phyloP scores from a whole-genome alignment of 2,113 vertebrate genomes.

The Serilophus lunatus region DNA sequence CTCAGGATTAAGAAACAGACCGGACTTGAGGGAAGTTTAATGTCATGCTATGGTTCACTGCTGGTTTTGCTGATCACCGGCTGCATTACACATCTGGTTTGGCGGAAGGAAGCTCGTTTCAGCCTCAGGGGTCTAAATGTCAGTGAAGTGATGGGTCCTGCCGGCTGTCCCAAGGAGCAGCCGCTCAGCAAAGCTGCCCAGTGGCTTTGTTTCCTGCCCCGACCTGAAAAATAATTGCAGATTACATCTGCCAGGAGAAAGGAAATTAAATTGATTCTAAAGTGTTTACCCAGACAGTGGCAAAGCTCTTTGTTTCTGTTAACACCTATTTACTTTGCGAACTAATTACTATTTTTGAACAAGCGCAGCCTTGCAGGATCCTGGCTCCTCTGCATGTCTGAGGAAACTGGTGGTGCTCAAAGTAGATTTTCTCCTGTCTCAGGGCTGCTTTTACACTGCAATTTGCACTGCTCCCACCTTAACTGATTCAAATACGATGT shows the following conservation, averaged over 20 bases:
- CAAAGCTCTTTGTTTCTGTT: constrained; percentile 30
- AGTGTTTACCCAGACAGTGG: constrained; percentile 16
- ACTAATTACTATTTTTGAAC: constrained; percentile 28
- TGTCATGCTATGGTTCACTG: neutral
- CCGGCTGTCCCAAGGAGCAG: neutral
- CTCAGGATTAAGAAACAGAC: neutral
- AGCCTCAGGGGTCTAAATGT: neutral
- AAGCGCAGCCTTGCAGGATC: neutral
- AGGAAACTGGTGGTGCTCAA: rapidly evolving
- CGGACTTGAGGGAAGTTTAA: neutral
- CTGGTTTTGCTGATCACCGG: neutral
- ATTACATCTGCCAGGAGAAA: neutral
- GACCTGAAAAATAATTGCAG: neutral
- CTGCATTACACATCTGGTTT: neutral
- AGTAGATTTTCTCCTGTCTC: neutral
- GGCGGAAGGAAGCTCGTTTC: neutral
- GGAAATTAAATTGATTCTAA: neutral
- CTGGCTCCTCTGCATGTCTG: rapidly evolving
- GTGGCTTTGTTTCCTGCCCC: neutral
- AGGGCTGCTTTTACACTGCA: neutral
- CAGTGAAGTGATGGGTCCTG: neutral
- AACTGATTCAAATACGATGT: rapidly evolving
- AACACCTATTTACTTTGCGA: constrained; percentile 32
- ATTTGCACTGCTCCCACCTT: neutral
- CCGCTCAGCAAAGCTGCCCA: rapidly evolving